Evolutionary conservation across 2,113 vertebrate genomes (phyloP).

Genomic region (human (Homo sapiens)): DNA sequence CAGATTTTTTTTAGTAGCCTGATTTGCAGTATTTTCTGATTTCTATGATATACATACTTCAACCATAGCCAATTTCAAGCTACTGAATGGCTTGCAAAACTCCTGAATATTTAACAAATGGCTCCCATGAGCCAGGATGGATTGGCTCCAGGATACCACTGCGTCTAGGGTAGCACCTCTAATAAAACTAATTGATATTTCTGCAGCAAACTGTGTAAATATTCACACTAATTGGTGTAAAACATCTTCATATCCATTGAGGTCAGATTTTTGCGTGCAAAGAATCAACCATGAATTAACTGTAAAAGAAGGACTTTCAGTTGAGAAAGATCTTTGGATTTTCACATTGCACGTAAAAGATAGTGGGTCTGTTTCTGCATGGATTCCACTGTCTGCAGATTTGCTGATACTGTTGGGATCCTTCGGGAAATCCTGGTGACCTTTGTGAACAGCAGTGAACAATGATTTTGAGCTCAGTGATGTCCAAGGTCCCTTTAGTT

Average conservation of each 20-base stretch:
- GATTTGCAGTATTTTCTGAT: background rate
- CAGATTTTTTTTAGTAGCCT: background rate
- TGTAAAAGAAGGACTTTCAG: background rate
- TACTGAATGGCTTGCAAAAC: background rate
- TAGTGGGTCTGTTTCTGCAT: background rate
- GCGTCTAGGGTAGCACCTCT: conserved; percentile 20
- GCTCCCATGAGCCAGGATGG: background rate
- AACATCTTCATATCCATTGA: background rate
- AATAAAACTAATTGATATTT: conserved; percentile 54
- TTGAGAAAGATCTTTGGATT: background rate
- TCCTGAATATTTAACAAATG: background rate
- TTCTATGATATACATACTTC: background rate
- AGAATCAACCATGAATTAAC: conserved; percentile 52
- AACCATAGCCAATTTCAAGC: background rate
- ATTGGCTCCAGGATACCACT: background rate
- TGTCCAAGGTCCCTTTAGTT: background rate
- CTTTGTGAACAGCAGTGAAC: background rate
- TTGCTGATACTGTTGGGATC: background rate
- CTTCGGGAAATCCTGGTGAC: background rate
- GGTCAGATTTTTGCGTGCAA: conserved; percentile 55
- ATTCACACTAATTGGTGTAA: conserved; percentile 52
- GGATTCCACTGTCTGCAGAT: background rate
- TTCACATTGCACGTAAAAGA: background rate
- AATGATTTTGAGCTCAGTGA: background rate
- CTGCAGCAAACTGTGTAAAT: conserved; percentile 49